These are phyloP conservation scores for Stegastes partitus DNA, from an alignment of 2,113 vertebrate species.

Conservation along the genomic window DNA sequence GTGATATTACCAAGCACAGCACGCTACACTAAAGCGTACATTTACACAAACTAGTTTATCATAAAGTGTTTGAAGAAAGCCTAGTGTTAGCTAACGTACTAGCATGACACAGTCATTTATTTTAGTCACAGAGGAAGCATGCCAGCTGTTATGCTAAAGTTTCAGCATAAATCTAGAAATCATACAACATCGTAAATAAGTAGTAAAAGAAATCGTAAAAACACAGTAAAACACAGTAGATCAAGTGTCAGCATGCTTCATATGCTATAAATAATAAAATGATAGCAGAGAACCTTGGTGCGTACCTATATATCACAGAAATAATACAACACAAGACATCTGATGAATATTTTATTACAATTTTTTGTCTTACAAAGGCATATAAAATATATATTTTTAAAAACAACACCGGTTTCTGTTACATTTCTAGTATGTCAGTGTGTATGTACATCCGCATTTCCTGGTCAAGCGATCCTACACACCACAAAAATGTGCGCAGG, in stretches of 20 bases:
- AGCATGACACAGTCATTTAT: neutral
- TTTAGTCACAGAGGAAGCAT: neutral
- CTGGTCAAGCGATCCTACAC: neutral
- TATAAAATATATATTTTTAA: neutral
- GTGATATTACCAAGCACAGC: too few relatives aligned
- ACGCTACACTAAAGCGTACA: too few relatives aligned
- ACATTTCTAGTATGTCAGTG: neutral
- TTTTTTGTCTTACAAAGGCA: conserved; percentile 2
- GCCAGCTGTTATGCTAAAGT: neutral
- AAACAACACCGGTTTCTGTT: neutral
- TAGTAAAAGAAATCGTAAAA: neutral
- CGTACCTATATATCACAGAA: neutral
- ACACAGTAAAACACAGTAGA: neutral
- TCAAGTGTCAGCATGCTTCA: neutral
- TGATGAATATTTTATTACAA: conserved; percentile 35
- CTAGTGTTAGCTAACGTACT: too few relatives aligned
- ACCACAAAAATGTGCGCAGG: conserved; percentile 7
- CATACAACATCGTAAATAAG: neutral
- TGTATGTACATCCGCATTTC: neutral
- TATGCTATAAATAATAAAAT: neutral
- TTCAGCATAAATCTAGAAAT: conserved; percentile 12
- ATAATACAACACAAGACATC: neutral
- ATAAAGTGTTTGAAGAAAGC: neutral
- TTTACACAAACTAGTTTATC: neutral
- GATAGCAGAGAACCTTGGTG: neutral